Conservation (phyloP, 2,797 vertebrate genomes). For the Alcedo atthis region DNA sequence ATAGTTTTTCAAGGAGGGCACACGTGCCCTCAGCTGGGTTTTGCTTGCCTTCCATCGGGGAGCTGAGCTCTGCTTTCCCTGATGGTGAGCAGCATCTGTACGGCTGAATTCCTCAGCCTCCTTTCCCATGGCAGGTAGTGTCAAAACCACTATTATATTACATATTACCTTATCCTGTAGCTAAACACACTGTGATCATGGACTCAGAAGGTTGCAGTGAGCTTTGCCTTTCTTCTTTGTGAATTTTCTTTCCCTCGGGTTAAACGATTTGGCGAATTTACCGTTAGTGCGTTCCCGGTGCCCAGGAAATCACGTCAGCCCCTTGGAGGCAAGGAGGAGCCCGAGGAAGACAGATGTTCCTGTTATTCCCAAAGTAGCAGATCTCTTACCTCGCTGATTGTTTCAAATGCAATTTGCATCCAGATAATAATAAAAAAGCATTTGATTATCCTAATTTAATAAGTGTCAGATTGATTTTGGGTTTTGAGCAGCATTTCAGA, state of each 20-base stretch:
- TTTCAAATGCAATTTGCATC: slow-evolving; percentile 22
- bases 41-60: not conserved
- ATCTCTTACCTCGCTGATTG: not conserved
- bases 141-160: not conserved
- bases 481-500: not conserved
- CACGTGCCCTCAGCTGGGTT: not conserved
- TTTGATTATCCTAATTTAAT: not conserved
- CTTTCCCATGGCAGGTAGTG: not conserved
- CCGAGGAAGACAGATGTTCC: not conserved
- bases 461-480: not conserved
- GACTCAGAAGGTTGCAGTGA: not conserved
- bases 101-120: not conserved
- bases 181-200: not conserved
- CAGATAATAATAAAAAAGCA: not conserved
- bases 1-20: not conserved
- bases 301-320: not conserved
- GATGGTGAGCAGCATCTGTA: not conserved
- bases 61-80: not conserved
- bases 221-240: not conserved
- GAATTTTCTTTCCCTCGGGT: not conserved
- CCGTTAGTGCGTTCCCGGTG: not conserved
- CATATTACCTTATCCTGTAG: rapidly evolving
- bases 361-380: not conserved
- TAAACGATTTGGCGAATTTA: not conserved
- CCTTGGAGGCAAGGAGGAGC: not conserved